Percentiles rank a stretch among this genome's conserved stretches.
These are phyloP conservation scores for Gnathonemus longibarbis DNA, from an alignment of 2,113 vertebrate genomes.

Conservation along the genomic window DNA sequence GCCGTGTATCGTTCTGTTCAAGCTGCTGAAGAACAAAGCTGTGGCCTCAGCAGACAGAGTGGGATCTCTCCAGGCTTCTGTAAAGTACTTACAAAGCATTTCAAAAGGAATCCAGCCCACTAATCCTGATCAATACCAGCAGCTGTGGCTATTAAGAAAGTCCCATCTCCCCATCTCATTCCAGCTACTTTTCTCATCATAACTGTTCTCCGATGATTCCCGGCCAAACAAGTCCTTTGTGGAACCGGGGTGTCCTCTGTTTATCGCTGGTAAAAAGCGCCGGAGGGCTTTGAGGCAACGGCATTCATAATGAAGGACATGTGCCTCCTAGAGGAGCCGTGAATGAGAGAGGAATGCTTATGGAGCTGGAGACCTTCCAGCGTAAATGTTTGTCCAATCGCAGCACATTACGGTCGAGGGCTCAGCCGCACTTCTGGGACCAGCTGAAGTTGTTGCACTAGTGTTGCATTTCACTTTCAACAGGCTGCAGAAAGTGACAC, in stretches of 20 bases:
- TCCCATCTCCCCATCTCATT: not conserved
- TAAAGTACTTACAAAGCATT: not conserved
- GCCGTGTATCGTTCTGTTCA: not conserved
- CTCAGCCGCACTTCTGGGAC: not conserved
- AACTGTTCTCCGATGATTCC: not conserved
- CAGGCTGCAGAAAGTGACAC: not conserved
- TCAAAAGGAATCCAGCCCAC: not conserved
- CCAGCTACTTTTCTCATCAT: not conserved
- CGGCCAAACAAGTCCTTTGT: not conserved
- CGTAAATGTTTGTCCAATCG: not conserved
- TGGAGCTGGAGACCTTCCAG: constrained; percentile 24
- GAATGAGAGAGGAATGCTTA: not conserved
- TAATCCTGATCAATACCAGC: not conserved
- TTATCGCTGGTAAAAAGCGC: not conserved
- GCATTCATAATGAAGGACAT: constrained; percentile 13
- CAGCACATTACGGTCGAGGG: not conserved
- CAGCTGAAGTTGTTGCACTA: not conserved
- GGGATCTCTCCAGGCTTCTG: not conserved
- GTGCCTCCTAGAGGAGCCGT: not conserved
- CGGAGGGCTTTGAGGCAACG: not conserved
- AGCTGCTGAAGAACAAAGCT: not conserved
- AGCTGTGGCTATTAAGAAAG: no score
- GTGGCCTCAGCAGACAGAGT: not conserved
- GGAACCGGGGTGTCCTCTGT: not conserved
- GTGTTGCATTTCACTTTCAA: constrained; percentile 17